Conservation (phyloP, 2,888 invertebrate genomes). For the Parnassius mnemosyne region DNA sequence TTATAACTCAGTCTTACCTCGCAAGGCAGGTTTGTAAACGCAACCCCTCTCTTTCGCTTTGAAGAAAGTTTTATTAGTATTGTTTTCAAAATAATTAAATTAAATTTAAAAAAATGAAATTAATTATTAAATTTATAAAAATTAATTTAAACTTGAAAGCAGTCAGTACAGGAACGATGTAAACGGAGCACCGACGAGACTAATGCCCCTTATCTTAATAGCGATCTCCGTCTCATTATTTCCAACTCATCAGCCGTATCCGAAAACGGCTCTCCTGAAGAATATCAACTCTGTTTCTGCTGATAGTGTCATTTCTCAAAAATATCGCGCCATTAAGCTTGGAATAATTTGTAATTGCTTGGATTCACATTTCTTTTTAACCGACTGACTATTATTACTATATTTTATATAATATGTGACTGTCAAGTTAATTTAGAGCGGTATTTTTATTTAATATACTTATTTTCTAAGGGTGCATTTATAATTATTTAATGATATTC, state of each 20-base stretch:
- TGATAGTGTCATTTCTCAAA: constrained; percentile 59
- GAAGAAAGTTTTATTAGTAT: neutral
- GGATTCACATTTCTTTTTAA: constrained; percentile 7
- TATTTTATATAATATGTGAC: constrained; percentile 10
- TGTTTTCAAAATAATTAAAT: neutral
- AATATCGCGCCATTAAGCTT: constrained; percentile 21
- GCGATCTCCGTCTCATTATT: constrained; percentile 75
- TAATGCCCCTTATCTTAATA: constrained; percentile 66
- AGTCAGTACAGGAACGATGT: neutral
- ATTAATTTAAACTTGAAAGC: neutral
- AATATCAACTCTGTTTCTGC: constrained; percentile 51
- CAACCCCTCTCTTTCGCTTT: neutral
- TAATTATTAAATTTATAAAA: neutral
- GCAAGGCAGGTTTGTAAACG: neutral
- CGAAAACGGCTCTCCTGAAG: constrained; percentile 60
- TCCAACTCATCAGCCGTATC: constrained; percentile 75
- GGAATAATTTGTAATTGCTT: constrained; percentile 23
- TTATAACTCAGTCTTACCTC: neutral
- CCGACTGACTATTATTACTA: constrained; percentile 7
- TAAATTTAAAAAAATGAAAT: neutral
- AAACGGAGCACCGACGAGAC: constrained; percentile 16
- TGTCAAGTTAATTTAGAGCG: neutral
- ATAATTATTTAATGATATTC: neutral
- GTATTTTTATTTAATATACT: neutral
- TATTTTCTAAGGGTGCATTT: neutral